Evolutionary conservation across 2,888 invertebrate species (phyloP).

Genomic region (Drosophila neotestacea): DNA sequence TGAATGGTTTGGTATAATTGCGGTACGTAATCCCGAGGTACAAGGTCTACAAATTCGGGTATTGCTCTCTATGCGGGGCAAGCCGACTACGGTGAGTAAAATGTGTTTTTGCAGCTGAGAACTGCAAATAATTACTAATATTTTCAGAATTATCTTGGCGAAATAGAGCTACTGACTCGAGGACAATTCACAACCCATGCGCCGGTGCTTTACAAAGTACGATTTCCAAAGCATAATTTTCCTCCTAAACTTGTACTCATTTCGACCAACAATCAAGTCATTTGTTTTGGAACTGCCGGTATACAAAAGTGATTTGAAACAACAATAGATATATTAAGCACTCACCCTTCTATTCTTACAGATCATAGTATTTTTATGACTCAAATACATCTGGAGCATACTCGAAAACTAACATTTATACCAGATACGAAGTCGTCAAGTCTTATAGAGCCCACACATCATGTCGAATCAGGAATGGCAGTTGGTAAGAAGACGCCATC

Average conservation of each 20-base stretch:
- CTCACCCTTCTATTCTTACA: slow-evolving; percentile 27
- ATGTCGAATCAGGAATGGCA: slow-evolving; percentile 23
- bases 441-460: slow-evolving; percentile 21
- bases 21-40: slow-evolving; percentile 81
- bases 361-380: slow-evolving; percentile 83
- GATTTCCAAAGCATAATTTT: slow-evolving; percentile 87
- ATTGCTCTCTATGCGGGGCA: slow-evolving; percentile 82
- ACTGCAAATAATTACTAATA: not conserved
- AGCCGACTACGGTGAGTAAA: slow-evolving; percentile 81
- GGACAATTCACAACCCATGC: slow-evolving; percentile 82
- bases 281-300: slow-evolving; percentile 88
- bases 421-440: slow-evolving; percentile 57
- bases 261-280: slow-evolving; percentile 86
- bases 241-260: slow-evolving; percentile 87
- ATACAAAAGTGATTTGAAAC: not conserved
- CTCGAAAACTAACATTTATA: slow-evolving; percentile 80
- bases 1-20: slow-evolving; percentile 85
- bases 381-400: slow-evolving; percentile 84
- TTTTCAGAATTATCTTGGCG: slow-evolving; percentile 87
- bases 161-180: slow-evolving; percentile 86
- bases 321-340: not conserved
- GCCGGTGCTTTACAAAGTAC: slow-evolving; percentile 86
- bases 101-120: not conserved
- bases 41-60: slow-evolving; percentile 79
- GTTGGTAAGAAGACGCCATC: slow-evolving; percentile 39